These are phyloP conservation scores for Laterallus jamaicensis DNA, from an alignment of 2,113 vertebrate species.

Conservation along the genomic window DNA sequence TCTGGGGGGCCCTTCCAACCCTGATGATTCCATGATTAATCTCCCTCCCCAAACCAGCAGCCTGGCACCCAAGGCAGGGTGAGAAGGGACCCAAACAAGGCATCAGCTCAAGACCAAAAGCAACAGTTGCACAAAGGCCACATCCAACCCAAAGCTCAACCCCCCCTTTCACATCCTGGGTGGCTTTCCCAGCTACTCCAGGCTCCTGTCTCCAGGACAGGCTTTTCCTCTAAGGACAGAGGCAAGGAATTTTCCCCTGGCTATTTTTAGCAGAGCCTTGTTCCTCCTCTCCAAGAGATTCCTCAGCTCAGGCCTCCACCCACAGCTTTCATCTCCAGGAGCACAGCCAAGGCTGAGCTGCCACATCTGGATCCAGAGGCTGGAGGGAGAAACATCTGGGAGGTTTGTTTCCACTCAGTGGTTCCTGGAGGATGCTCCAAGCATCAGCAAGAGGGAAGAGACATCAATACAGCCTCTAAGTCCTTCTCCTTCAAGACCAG, in stretches of 20 bases:
- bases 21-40: too few relatives aligned
- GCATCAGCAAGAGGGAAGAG: background rate
- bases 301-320: background rate
- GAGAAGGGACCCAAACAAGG: background rate
- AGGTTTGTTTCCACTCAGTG: too few relatives aligned
- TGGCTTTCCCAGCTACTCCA: background rate
- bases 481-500: background rate
- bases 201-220: background rate
- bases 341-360: background rate
- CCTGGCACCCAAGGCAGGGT: background rate
- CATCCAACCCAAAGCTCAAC: background rate
- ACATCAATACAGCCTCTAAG: background rate
- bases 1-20: too few relatives aligned
- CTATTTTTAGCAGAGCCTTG: conserved; percentile 31
- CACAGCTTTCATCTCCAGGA: background rate
- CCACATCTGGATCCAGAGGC: background rate
- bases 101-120: background rate
- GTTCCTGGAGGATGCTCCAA: too few relatives aligned
- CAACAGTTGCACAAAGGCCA: background rate
- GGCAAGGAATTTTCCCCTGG: conserved; percentile 26
- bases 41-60: too few relatives aligned
- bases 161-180: background rate
- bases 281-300: background rate
- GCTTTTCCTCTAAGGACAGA: background rate
- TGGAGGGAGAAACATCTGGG: background rate